Evolutionary conservation across 2,888 invertebrate genomes (phyloP).

Genomic region (Phorcus lineatus): DNA sequence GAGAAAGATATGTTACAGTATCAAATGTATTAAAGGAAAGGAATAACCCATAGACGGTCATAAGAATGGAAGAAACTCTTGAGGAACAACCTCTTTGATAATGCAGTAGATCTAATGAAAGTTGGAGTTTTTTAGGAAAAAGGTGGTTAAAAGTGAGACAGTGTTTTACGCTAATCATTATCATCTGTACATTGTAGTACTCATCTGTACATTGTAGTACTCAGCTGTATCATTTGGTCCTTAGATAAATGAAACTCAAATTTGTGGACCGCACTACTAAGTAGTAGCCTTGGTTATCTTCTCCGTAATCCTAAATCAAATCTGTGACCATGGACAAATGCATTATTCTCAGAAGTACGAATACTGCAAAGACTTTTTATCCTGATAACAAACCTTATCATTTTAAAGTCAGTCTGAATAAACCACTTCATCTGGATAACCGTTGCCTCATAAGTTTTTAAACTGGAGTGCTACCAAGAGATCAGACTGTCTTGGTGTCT

Average conservation of each 20-base stretch:
- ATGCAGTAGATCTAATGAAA: no score
- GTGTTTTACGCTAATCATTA: neutral
- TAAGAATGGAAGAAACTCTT: neutral
- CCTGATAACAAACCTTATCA: neutral
- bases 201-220: neutral
- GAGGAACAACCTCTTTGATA: slow-evolving; percentile 7
- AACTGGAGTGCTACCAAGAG: no score
- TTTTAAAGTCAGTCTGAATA: neutral
- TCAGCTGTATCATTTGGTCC: no score
- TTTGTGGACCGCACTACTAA: slow-evolving; percentile 7
- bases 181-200: neutral
- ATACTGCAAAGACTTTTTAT: neutral
- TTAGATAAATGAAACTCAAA: neutral
- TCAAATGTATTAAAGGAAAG: no score
- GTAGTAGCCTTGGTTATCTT: neutral
- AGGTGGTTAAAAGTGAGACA: neutral
- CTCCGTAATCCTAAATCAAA: neutral
- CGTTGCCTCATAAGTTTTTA: no score
- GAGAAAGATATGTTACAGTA: slow-evolving; percentile 30
- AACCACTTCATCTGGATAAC: neutral
- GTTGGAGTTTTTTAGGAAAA: neutral
- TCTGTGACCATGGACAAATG: neutral
- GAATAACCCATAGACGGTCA: no score
- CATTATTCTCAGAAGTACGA: neutral
- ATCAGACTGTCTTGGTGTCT: no score